Evolutionary conservation across 2,113 vertebrate genomes (phyloP), one percentile per base, ranked within the genome.

Genomic region (Oostethus manadensis): DNA sequence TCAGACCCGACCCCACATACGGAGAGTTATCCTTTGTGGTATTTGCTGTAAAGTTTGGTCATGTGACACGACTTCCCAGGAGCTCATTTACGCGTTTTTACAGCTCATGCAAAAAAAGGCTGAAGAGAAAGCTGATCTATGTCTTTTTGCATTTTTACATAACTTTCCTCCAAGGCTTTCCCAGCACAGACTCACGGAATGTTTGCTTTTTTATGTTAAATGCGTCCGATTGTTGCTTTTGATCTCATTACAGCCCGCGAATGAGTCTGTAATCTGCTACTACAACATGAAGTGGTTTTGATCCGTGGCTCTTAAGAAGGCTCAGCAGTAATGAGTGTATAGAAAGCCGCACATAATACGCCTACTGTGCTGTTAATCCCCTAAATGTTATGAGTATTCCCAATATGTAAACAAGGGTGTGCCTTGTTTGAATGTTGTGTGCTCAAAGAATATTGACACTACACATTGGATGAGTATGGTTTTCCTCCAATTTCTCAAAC

Each of bases 391-490:
- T n/a, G 50, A 71, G 66, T 68, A 58, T 74, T 64, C 35, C 38
- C 15, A 48, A 60, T 56, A 53, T 70, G 51, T 44, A 15, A 45
- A 50, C 40, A 18, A 38, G 66, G 76, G 79, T 56, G 85, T 60
- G 76, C 64, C 60, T 40, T n/a, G 1, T n/a, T n/a, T 47, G 42
- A 18, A 51, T 33, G 20, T 46, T 54, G 16, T 61, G 14, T 4
- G 54, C 5, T 44, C 51, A 55, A 66, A 53, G 26, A 21, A 71
- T 79, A 68, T 74, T 55, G 7, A 46, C 48, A 23, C 55, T 14
- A 26, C 3, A 26, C 29, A 33, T 8, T 4, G 8, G 29, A 33
- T 33, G 26, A 3, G 10, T 3, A 38, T 44, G 45, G 26, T 42
- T n/a, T 62, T 9, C 7, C 29, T 33, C 29, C 29, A 33, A 7